These are phyloP conservation scores for Archocentrus centrarchus DNA, from an alignment of 2,113 vertebrate genomes.

Conservation along the genomic window DNA sequence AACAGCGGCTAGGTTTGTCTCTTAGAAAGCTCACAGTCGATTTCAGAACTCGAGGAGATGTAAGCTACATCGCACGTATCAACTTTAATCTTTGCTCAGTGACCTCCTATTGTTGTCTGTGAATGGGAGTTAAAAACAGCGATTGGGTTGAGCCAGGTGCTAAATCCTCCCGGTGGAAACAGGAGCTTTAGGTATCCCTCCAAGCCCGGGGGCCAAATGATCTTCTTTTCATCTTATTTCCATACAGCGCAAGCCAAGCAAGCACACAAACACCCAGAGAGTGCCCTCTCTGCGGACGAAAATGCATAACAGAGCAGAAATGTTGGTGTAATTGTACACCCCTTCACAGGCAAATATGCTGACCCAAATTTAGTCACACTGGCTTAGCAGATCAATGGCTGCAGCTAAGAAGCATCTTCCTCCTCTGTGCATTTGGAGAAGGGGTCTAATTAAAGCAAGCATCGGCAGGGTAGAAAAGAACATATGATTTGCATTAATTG, in stretches of 20 bases:
- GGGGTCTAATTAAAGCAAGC: constrained; percentile 52
- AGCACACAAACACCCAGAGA: constrained; percentile 7
- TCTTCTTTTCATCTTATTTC: constrained; percentile 46
- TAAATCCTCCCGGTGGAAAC: constrained; percentile 56
- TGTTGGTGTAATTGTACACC: constrained; percentile 16
- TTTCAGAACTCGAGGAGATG: constrained; percentile 13
- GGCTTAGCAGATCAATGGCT: constrained; percentile 54
- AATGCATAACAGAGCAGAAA: constrained; percentile 23
- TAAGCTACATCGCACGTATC: not conserved
- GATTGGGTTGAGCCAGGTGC: constrained; percentile 20
- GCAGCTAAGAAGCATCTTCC: constrained; percentile 33
- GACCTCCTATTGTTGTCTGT: constrained; percentile 29
- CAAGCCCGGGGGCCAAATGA: constrained; percentile 1
- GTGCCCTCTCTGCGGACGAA: constrained; percentile 2
- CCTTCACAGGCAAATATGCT: constrained; percentile 45
- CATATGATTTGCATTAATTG: constrained; percentile 30
- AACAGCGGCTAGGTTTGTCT: not conserved
- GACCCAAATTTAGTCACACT: constrained; percentile 66
- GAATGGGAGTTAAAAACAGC: constrained; percentile 47
- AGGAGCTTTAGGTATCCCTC: constrained; percentile 37
- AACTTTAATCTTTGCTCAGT: constrained; percentile 33
- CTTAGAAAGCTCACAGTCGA: constrained; percentile 1
- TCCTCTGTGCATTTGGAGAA: constrained; percentile 28
- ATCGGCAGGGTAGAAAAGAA: not conserved
- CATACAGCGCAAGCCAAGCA: not conserved